Conservation (phyloP, 2,797 vertebrate genomes). For the Melanotaenia maccullochi region DNA sequence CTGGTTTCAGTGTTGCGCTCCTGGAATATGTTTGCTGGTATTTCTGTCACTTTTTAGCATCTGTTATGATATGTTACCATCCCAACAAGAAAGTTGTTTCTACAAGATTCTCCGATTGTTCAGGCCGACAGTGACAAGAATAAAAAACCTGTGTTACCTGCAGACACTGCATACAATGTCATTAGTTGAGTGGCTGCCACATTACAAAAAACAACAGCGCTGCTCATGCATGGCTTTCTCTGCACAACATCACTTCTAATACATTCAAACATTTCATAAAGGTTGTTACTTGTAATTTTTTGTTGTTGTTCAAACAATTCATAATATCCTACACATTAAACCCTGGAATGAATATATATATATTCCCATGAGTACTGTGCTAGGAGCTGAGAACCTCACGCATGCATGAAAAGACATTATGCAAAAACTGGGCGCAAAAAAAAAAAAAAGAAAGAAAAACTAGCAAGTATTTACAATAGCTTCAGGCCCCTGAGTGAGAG, state of each 20-base stretch:
- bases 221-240: no score
- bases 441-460: constrained; percentile 29
- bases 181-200: neutral
- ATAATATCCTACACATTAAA: neutral
- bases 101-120: no score
- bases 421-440: constrained; percentile 6
- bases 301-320: no score
- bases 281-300: no score
- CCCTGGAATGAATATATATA: neutral
- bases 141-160: neutral
- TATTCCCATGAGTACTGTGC: no score
- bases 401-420: constrained; percentile 16
- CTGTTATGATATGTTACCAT: no score
- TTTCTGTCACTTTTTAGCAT: no score
- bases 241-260: neutral
- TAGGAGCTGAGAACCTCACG: constrained; percentile 22
- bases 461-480: constrained; percentile 45
- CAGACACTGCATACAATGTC: neutral
- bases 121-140: neutral
- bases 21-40: no score
- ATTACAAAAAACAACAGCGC: neutral
- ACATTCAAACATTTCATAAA: neutral
- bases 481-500: constrained; percentile 27
- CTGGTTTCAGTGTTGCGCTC: no score
- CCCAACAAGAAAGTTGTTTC: no score